phyloP scores from a whole-genome alignment of 2,797 vertebrate species.

The Pantherophis alleghaniensis region DNA sequence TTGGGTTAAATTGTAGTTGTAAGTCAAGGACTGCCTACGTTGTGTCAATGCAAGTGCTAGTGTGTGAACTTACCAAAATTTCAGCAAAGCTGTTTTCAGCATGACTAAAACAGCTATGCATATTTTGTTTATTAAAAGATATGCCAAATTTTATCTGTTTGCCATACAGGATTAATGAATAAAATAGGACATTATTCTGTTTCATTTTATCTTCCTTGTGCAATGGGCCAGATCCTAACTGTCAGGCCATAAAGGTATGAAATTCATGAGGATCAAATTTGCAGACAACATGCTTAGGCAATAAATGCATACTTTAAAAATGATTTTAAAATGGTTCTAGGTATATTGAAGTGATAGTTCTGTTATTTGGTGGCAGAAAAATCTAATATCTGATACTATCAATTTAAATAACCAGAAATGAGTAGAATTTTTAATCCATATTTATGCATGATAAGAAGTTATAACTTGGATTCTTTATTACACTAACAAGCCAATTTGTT shows the following conservation, averaged over 20 bases:
- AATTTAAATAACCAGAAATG: not conserved
- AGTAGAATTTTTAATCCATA: not conserved
- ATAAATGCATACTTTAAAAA: not conserved
- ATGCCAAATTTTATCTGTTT: not conserved
- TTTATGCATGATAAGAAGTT: not conserved
- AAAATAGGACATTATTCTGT: not conserved
- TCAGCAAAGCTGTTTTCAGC: not conserved
- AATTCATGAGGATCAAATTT: not conserved
- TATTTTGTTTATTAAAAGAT: not conserved
- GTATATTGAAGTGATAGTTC: conserved; percentile 12
- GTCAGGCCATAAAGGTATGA: not conserved
- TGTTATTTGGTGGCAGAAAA: not conserved
- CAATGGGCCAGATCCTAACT: not conserved
- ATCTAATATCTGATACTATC: not conserved
- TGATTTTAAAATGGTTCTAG: conserved; percentile 12
- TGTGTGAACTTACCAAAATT: not conserved
- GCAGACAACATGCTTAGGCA: conserved; percentile 5
- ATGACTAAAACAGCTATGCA: not conserved
- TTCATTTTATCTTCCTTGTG: not conserved
- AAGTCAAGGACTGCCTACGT: not conserved
- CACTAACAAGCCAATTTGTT: conserved; percentile 11
- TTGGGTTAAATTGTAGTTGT: not conserved
- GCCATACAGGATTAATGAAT: not conserved
- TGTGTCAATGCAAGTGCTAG: not conserved
- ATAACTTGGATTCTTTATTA: conserved; percentile 26